These are phyloP conservation scores for Neostethus bicornis DNA, from an alignment of 2,797 vertebrate species.

Conservation along the genomic window DNA sequence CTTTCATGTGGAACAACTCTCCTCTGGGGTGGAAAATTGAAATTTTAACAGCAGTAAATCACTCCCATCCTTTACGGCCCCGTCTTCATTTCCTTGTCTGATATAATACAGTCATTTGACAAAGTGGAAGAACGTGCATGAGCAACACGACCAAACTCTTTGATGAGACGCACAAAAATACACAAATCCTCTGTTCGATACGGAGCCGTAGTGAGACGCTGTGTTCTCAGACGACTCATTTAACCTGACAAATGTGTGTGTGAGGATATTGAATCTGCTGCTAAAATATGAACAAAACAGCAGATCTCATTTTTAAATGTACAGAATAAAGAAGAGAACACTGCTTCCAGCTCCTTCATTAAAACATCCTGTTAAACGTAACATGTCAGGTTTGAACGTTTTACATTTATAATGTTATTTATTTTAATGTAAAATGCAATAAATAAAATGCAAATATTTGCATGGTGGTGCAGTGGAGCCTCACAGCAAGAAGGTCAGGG, in stretches of 20 bases:
- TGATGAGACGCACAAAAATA: constrained; percentile 39
- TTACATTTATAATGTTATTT: too few species aligned
- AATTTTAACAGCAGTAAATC: constrained; percentile 72
- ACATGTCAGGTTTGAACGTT: too few species aligned
- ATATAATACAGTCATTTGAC: constrained; percentile 42
- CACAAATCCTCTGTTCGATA: constrained; percentile 35
- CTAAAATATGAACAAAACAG: not conserved
- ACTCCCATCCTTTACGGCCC: constrained; percentile 10
- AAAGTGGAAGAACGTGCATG: constrained; percentile 29
- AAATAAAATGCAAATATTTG: too few species aligned
- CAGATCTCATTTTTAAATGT: too few species aligned
- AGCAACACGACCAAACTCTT: constrained; percentile 31
- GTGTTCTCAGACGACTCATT: constrained; percentile 41
- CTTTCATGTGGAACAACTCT: constrained; percentile 69
- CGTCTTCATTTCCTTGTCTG: constrained; percentile 23
- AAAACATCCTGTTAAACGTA: too few species aligned
- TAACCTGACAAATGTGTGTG: constrained; percentile 40
- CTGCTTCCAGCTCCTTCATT: too few species aligned
- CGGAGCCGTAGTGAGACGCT: constrained; percentile 9
- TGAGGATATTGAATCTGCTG: constrained; percentile 23
- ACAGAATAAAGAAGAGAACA: too few species aligned
- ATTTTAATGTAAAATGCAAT: too few species aligned
- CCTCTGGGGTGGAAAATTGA: constrained; percentile 75
- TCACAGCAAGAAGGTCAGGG: too few species aligned
- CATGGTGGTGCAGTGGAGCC: too few species aligned